Conservation (phyloP, 2,797 vertebrate genomes). For the Glossophaga mutica region DNA sequence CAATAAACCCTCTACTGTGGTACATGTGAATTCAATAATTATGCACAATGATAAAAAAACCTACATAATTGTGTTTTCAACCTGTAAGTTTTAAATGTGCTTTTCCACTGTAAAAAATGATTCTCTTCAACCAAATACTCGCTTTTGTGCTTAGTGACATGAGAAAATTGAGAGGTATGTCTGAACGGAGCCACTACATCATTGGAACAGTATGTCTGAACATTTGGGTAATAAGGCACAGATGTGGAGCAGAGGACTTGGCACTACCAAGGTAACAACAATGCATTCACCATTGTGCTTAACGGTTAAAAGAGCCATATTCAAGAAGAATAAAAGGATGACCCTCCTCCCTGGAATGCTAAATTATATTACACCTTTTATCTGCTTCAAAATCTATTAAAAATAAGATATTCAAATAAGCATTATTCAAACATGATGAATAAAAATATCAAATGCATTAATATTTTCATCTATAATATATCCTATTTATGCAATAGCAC, state of each 20-base stretch:
- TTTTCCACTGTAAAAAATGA: constrained; percentile 54
- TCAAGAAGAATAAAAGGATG: constrained; percentile 50
- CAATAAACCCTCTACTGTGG: not conserved
- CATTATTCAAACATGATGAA: constrained; percentile 42
- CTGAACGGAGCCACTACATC: constrained; percentile 62
- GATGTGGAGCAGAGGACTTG: constrained; percentile 80
- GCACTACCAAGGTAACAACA: constrained; percentile 71
- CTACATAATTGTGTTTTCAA: constrained; percentile 42
- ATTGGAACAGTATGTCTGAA: constrained; percentile 74
- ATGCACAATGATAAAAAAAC: constrained; percentile 1
- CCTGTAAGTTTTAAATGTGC: constrained; percentile 49
- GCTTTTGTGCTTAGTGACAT: constrained; percentile 56
- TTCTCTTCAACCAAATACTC: constrained; percentile 55
- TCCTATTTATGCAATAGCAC: constrained; percentile 65
- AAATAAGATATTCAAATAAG: constrained; percentile 26
- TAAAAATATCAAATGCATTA: constrained; percentile 68
- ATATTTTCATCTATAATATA: constrained; percentile 59
- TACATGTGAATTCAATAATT: not conserved
- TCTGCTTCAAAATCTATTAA: constrained; percentile 38
- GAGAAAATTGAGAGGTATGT: constrained; percentile 74
- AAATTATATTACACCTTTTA: constrained; percentile 41
- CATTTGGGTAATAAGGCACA: constrained; percentile 80
- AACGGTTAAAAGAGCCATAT: constrained; percentile 59
- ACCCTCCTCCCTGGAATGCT: not conserved
- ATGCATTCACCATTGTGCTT: constrained; percentile 54